A percentile compares a stretch with the other conserved stretches of the same genome.
phyloP scores from a whole-genome alignment of 2,888 invertebrate genomes.

The Scaptomyza parva region DNA sequence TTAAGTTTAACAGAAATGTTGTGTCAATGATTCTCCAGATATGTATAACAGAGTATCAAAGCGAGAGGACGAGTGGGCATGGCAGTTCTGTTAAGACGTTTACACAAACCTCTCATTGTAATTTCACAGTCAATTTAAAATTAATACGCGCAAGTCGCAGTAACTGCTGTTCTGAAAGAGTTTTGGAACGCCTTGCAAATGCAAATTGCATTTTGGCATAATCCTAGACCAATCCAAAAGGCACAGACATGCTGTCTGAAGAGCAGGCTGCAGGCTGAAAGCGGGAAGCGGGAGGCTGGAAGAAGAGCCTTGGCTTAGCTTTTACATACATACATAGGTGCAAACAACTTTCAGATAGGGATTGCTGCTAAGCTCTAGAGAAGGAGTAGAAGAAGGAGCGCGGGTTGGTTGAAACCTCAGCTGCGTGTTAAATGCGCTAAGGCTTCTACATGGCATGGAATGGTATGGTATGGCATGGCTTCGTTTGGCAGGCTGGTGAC shows the following conservation, averaged over 20 bases:
- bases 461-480: neutral
- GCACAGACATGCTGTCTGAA: too few relatives aligned
- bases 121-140: constrained; percentile 81
- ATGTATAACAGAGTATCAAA: neutral
- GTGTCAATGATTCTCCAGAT: constrained; percentile 20
- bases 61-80: constrained; percentile 1
- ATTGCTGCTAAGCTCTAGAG: constrained; percentile 42
- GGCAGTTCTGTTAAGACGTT: constrained; percentile 15
- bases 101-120: constrained; percentile 54
- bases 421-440: constrained; percentile 55
- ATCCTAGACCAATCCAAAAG: constrained; percentile 62
- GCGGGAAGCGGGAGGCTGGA: constrained; percentile 23
- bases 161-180: constrained; percentile 28
- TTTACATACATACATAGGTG: constrained; percentile 54
- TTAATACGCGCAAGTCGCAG: constrained; percentile 70
- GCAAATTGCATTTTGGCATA: constrained; percentile 80
- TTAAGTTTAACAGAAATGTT: too few relatives aligned
- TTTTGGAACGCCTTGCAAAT: constrained; percentile 63
- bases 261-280: constrained; percentile 11
- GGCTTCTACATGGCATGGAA: constrained; percentile 27
- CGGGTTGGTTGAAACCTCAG: constrained; percentile 35
- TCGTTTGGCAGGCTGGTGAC: constrained; percentile 30
- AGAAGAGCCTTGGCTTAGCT: too few relatives aligned
- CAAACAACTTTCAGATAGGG: constrained; percentile 58
- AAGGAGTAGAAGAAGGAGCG: too few relatives aligned